A percentile compares a stretch with the other conserved stretches of the same genome.
Conservation (phyloP, 2,797 vertebrate genomes). For the Danionella dracula region DNA sequence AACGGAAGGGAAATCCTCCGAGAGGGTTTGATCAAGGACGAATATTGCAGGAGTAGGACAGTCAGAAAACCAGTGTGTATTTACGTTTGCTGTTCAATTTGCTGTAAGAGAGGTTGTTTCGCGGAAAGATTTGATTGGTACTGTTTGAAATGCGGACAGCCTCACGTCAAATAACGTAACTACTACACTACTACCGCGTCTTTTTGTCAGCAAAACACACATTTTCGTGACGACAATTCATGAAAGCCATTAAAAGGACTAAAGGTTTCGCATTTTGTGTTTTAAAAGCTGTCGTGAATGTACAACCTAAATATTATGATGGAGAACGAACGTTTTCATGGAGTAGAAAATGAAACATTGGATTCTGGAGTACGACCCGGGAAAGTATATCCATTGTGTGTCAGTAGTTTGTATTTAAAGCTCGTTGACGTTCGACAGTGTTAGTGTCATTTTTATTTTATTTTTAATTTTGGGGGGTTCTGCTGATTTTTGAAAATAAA, state of each 20-base stretch:
- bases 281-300: no score
- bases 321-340: no score
- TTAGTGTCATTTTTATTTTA: background rate
- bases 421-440: background rate
- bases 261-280: no score
- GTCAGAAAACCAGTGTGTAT: background rate
- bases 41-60: slow-evolving; percentile 5
- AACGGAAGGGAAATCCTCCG: slow-evolving; percentile 13
- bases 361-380: no score
- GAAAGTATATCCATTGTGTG: no score
- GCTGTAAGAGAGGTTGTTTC: background rate
- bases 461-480: no score
- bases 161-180: background rate
- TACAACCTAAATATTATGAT: no score
- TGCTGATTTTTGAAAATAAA: background rate
- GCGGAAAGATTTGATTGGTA: slow-evolving; percentile 1
- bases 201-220: background rate
- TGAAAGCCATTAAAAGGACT: no score
- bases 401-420: no score
- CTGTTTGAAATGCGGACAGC: slow-evolving; percentile 2
- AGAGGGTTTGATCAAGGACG: slow-evolving; percentile 38
- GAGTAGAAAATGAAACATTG: no score
- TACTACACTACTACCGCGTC: background rate
- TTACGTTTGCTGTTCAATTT: background rate
- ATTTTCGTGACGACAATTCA: no score